Evolutionary conservation across 2,888 invertebrate species (phyloP).

Genomic region (Drosophila ezoana): DNA sequence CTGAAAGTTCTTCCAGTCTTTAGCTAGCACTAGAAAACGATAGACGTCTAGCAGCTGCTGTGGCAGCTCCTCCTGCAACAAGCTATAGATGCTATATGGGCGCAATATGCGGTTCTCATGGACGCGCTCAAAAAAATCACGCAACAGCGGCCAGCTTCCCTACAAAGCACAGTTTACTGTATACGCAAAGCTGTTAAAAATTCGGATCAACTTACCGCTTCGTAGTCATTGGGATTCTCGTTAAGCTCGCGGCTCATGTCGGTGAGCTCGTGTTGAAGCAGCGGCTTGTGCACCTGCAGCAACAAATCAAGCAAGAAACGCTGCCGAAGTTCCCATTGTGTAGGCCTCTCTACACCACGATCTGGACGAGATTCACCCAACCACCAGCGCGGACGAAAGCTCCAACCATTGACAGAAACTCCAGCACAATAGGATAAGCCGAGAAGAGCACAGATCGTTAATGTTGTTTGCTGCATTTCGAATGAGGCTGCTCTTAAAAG

Average conservation of each 20-base stretch:
- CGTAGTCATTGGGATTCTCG: slow-evolving; percentile 52
- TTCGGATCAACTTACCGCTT: slow-evolving; percentile 34
- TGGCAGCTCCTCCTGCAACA: slow-evolving; percentile 50
- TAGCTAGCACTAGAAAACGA: slow-evolving; percentile 83
- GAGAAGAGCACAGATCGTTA: slow-evolving; percentile 23
- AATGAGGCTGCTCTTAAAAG: background rate
- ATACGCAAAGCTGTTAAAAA: background rate
- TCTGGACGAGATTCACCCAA: background rate
- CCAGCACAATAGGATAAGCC: background rate
- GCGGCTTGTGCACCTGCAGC: slow-evolving; percentile 73
- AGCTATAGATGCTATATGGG: slow-evolving; percentile 57
- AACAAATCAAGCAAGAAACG: slow-evolving; percentile 69
- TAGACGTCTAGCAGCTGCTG: slow-evolving; percentile 62
- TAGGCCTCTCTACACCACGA: background rate
- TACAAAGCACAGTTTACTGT: slow-evolving; percentile 4
- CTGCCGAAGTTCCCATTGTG: slow-evolving; percentile 45
- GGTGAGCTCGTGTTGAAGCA: slow-evolving; percentile 63
- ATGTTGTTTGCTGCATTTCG: slow-evolving; percentile 37
- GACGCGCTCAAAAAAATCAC: slow-evolving; percentile 54
- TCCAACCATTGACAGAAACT: slow-evolving; percentile 26
- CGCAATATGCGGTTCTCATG: slow-evolving; percentile 46
- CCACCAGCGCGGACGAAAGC: slow-evolving; percentile 24
- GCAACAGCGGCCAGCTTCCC: slow-evolving; percentile 43
- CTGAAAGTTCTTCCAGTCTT: slow-evolving; percentile 87
- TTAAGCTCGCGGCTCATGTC: slow-evolving; percentile 59